These are phyloP conservation scores for Lacerta viridis DNA, from an alignment of 2,797 vertebrate species.

Conservation along the genomic window DNA sequence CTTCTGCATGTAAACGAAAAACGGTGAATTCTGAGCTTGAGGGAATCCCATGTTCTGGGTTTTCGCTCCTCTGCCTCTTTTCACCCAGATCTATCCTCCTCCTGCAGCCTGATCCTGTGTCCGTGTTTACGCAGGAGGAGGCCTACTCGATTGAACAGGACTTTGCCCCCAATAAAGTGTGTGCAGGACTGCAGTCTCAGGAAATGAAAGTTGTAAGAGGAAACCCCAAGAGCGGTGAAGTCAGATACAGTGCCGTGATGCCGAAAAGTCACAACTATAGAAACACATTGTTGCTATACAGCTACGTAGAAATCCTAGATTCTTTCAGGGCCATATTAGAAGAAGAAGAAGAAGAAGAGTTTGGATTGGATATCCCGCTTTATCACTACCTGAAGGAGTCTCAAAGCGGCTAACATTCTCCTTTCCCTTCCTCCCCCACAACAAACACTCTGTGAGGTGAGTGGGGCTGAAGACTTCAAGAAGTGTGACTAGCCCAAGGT, in stretches of 20 bases:
- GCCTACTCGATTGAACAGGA: not conserved
- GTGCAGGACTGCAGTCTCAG: not conserved
- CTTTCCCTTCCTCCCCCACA: too few relatives aligned
- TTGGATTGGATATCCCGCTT: too few relatives aligned
- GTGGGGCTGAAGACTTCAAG: too few relatives aligned
- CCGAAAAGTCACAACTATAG: not conserved
- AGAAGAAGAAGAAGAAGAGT: too few relatives aligned
- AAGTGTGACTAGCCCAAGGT: too few relatives aligned
- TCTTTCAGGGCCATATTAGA: not conserved
- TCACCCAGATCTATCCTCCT: too few relatives aligned
- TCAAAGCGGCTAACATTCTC: too few relatives aligned
- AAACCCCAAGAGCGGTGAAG: not conserved
- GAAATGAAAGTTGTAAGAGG: not conserved
- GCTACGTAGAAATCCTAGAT: not conserved
- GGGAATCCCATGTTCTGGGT: not conserved
- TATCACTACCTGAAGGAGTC: too few relatives aligned
- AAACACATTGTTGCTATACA: not conserved
- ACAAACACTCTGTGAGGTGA: too few relatives aligned
- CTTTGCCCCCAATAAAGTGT: not conserved
- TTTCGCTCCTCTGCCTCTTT: not conserved
- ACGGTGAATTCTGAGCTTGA: not conserved
- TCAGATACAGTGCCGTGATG: not conserved
- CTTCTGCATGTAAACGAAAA: not conserved
- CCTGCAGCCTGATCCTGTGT: not conserved
- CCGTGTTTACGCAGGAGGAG: not conserved